Percentiles rank a stretch among this genome's conserved stretches.
These are phyloP conservation scores for Zosterops borbonicus DNA, from an alignment of 2,113 vertebrate species.

Conservation along the genomic window DNA sequence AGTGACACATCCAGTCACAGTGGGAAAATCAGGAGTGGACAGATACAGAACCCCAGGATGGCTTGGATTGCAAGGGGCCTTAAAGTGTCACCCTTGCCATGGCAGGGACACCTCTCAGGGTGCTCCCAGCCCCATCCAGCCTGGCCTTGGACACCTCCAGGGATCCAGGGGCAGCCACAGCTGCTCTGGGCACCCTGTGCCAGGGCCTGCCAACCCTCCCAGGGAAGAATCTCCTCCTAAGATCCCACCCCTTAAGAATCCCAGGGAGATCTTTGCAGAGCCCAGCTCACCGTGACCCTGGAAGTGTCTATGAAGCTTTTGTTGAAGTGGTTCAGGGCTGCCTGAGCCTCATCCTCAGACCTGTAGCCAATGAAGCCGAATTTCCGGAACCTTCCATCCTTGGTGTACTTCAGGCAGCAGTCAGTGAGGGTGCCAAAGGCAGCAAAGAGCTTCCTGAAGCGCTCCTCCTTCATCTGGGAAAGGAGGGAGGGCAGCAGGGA, in stretches of 20 bases:
- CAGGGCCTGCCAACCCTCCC: background rate
- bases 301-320: slow-evolving; percentile 91
- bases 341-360: slow-evolving; percentile 82
- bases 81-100: background rate
- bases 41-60: background rate
- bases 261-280: fast-evolving
- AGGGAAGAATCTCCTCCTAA: background rate
- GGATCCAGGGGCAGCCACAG: background rate
- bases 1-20: fast-evolving
- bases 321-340: slow-evolving; percentile 85
- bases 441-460: slow-evolving; percentile 84
- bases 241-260: background rate
- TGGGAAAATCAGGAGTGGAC: fast-evolving
- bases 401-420: slow-evolving; percentile 91
- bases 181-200: background rate
- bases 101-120: background rate
- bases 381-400: slow-evolving; percentile 91
- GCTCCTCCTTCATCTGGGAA: slow-evolving; percentile 89
- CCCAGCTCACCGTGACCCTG: slow-evolving; percentile 80
- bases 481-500: fast-evolving
- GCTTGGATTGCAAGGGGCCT: fast-evolving
- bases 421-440: slow-evolving; percentile 90
- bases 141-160: background rate
- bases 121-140: background rate
- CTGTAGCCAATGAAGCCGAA: slow-evolving; percentile 97